These are phyloP conservation scores for Spondyliosoma cantharus DNA, from an alignment of 2,797 vertebrate species.

Conservation along the genomic window DNA sequence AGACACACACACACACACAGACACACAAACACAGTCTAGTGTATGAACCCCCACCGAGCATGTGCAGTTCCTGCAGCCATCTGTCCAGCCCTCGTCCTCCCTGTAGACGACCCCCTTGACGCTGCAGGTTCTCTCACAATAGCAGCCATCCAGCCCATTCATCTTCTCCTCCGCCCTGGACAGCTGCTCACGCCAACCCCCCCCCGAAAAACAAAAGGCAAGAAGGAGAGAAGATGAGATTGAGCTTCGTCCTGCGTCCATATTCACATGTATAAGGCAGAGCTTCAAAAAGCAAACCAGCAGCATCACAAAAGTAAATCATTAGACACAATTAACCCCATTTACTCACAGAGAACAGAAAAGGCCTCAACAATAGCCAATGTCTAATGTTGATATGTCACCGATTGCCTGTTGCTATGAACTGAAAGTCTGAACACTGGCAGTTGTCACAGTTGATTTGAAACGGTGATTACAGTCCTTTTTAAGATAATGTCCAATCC, in stretches of 20 bases:
- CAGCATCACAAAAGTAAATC: conserved; percentile 34
- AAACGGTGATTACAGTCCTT: conserved; percentile 2
- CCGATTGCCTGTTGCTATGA: conserved; percentile 43
- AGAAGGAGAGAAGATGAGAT: conserved; percentile 55
- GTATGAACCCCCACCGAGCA: conserved; percentile 89
- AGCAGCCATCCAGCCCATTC: conserved; percentile 97
- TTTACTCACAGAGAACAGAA: conserved; percentile 27
- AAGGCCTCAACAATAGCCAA: conserved; percentile 27
- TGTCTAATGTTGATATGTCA: conserved; percentile 12
- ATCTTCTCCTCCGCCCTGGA: conserved; percentile 97
- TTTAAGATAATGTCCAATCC: neutral
- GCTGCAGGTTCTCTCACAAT: conserved; percentile 96
- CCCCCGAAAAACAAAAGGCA: conserved; percentile 37
- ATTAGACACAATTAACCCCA: conserved; percentile 41
- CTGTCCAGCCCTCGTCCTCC: conserved; percentile 94
- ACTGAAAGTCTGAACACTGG: conserved; percentile 12
- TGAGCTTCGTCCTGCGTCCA: conserved; percentile 40
- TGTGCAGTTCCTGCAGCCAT: conserved; percentile 98
- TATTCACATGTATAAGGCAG: conserved; percentile 33
- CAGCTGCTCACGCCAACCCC: conserved; percentile 83
- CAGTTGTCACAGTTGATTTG: conserved; percentile 8
- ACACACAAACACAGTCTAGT: conserved; percentile 10
- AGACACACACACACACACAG: conserved; percentile 29
- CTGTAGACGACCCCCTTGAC: conserved; percentile 93
- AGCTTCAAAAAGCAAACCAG: conserved; percentile 36